Base-by-base conservation (phyloP, 2,797 vertebrate species). In the Enteromius trimaculatus region DNA sequence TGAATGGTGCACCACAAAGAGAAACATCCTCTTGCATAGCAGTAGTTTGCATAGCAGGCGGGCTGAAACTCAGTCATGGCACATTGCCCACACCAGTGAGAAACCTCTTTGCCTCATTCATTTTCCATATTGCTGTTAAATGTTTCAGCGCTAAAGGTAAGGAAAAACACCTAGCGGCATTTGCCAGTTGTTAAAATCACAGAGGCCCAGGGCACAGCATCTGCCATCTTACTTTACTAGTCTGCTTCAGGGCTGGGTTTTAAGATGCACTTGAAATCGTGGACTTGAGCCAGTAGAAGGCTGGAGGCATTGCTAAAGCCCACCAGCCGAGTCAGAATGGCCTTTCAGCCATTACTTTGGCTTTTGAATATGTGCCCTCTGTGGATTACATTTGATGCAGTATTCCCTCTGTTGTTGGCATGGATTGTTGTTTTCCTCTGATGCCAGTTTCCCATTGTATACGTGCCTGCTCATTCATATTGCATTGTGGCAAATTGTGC, bases 401-500 rank as follows among this genome's bases (percentile, higher is more conserved):
- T 81, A 87, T 87, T 90, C 79, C 86, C 86, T 83, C 87, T 89
- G 58, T 84, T 84, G 58, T 88, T 84, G 85, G 88, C 84, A 85
- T 83, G 77, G 80, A 81, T 65, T 78, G 82, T 76, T 77, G 69
- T 86, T 90, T 84, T 87, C 77, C 77, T 62, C 74, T 66, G 80
- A 89, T 88, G 85, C 89, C 78, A 68, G 84, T 82, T 88, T 88
- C 79, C 84, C 86, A 86, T 87, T 84, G 86, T 72, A 10, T 70
- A 85, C 87, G 84, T 88, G 87, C 75, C 65, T 87, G 81, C 85
- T 90, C 87, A 87, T 92, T 93, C 88, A 89, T 92, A 93, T 92
- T 90, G 64, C 89, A 90, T 87, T 88, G 85, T 85, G 87, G 90
- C 90, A 88, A 92, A 92, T 82, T 88, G 90, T 85, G 82, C 91